Evolutionary conservation across 1,140 invertebrate genomes (phyloP).

Genomic region (Sarcophaga peregrina): DNA sequence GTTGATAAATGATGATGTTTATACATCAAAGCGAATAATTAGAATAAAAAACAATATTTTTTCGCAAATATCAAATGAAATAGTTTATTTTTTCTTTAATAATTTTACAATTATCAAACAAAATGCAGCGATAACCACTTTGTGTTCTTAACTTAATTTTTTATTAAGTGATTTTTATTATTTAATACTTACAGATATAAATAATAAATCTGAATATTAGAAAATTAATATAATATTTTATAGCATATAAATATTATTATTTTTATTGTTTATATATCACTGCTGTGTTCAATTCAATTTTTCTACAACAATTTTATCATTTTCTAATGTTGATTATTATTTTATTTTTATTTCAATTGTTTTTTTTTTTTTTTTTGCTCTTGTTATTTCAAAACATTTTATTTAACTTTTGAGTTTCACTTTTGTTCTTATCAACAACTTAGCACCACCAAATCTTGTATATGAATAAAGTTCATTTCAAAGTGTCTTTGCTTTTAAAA

Average conservation of each 20-base stretch:
- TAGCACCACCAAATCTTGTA: slow-evolving; percentile 21
- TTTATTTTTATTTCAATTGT: background rate
- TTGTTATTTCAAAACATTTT: slow-evolving; percentile 4
- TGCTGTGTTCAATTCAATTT: background rate
- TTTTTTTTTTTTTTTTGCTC: background rate
- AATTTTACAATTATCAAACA: slow-evolving; percentile 20
- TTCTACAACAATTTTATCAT: background rate
- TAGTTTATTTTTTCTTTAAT: background rate
- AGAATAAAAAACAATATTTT: slow-evolving; percentile 3
- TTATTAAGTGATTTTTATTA: background rate
- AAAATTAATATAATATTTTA: too few species aligned
- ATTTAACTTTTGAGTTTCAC: slow-evolving; percentile 5
- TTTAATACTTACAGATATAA: slow-evolving; percentile 1
- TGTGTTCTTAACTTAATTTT: background rate
- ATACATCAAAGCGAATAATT: background rate
- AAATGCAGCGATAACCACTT: background rate
- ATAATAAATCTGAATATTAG: background rate
- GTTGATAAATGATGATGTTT: slow-evolving; percentile 24
- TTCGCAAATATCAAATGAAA: background rate
- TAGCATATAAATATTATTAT: background rate
- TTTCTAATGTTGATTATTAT: slow-evolving; percentile 13
- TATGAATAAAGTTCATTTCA: slow-evolving; percentile 31
- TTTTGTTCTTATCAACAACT: slow-evolving; percentile 32
- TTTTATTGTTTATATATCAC: background rate
- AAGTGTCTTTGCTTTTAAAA: slow-evolving; percentile 30